Evolutionary conservation across 2,113 vertebrate species (phyloP).

Genomic region (Petromus typicus): DNA sequence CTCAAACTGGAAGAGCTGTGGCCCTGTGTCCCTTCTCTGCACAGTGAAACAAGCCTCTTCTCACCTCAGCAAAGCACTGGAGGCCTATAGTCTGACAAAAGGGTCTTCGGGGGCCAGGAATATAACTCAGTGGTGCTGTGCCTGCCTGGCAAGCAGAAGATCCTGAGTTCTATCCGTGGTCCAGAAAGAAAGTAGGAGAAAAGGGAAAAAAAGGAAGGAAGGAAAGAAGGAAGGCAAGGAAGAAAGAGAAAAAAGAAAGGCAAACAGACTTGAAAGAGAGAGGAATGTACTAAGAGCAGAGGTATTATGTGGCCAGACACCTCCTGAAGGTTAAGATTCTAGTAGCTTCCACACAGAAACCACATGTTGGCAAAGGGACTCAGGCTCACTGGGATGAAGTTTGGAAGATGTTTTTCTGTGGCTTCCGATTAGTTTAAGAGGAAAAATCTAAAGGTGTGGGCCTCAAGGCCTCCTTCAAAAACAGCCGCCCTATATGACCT

Average conservation of each 20-base stretch:
- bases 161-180: too few species aligned
- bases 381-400: background rate
- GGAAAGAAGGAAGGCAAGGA: too few species aligned
- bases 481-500: background rate
- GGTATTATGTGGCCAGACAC: rapidly evolving
- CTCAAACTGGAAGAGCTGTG: background rate
- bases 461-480: background rate
- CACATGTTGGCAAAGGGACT: background rate
- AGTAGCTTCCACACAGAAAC: background rate
- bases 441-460: background rate
- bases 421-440: background rate
- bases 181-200: too few species aligned
- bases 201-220: too few species aligned
- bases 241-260: too few species aligned
- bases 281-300: background rate
- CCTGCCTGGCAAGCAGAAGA: too few species aligned
- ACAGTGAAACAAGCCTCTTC: background rate
- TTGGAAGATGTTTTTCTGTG: background rate
- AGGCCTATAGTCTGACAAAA: background rate
- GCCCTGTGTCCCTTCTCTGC: background rate
- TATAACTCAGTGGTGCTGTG: too few species aligned
- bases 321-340: background rate
- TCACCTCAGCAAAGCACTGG: background rate
- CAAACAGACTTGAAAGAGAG: too few species aligned
- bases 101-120: too few species aligned